Conservation (phyloP, 1,140 invertebrate species). For the Drosophila erecta region DNA sequence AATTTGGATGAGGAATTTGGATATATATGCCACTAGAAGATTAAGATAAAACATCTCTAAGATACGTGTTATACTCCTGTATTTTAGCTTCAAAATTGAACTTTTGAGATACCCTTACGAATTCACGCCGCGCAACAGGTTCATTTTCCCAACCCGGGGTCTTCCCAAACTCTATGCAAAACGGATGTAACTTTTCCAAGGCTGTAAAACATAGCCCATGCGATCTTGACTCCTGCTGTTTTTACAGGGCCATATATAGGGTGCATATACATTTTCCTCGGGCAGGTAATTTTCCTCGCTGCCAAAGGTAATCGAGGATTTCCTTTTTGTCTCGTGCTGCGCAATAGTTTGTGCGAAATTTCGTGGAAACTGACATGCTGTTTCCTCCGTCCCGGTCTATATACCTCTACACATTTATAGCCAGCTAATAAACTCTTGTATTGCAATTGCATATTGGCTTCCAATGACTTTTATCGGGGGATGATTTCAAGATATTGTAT, state of each 20-base stretch:
- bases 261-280: slow-evolving; percentile 1
- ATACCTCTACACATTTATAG: neutral
- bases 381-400: slow-evolving; percentile 29
- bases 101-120: neutral
- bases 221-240: slow-evolving; percentile 60
- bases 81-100: neutral
- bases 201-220: slow-evolving; percentile 22
- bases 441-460: slow-evolving; percentile 16
- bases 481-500: neutral
- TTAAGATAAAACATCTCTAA: too few relatives aligned
- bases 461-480: slow-evolving; percentile 3
- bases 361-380: slow-evolving; percentile 56
- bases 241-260: slow-evolving; percentile 47
- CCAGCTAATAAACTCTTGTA: neutral
- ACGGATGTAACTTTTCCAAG: slow-evolving; percentile 41
- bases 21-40: too few relatives aligned
- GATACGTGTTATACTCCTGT: too few relatives aligned
- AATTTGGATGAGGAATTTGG: neutral
- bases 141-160: neutral
- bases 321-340: slow-evolving; percentile 61
- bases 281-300: slow-evolving; percentile 35
- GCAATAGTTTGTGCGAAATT: slow-evolving; percentile 55
- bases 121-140: slow-evolving; percentile 26
- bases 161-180: slow-evolving; percentile 7
- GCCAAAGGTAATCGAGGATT: slow-evolving; percentile 51